A percentile compares a stretch with the other conserved stretches of the same genome.
phyloP scores from a whole-genome alignment of 2,113 vertebrate genomes.

The Miniopterus natalensis region DNA sequence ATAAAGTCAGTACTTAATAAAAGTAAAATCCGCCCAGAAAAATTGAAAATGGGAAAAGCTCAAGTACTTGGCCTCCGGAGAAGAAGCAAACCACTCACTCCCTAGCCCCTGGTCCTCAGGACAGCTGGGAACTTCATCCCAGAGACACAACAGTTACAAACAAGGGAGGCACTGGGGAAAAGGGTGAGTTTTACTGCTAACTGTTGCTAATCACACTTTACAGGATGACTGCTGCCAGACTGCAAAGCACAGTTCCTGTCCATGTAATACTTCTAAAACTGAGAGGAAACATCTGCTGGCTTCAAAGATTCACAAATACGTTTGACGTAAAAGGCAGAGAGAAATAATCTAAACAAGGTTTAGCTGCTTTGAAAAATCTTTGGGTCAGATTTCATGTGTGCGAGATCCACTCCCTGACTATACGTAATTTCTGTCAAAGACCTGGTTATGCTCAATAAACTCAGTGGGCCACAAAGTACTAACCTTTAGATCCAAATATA shows the following conservation, averaged over 20 bases:
- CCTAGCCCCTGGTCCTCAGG: not conserved
- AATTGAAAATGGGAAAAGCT: not conserved
- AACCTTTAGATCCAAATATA: not conserved
- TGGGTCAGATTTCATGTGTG: not conserved
- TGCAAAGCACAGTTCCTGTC: not conserved
- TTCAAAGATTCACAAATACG: not conserved
- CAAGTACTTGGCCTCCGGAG: not conserved
- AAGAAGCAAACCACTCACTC: not conserved
- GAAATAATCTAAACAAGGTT: not conserved
- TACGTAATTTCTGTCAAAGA: not conserved
- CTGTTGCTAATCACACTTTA: not conserved
- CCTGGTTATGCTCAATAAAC: not conserved
- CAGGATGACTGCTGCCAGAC: not conserved
- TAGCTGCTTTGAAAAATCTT: not conserved
- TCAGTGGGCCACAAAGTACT: not conserved
- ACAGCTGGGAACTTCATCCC: not conserved
- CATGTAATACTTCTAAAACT: not conserved
- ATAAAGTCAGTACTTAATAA: not conserved
- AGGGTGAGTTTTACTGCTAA: not conserved
- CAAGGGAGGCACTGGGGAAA: not conserved
- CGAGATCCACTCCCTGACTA: not conserved
- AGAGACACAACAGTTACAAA: not conserved
- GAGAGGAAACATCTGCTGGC: not conserved
- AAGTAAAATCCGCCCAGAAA: not conserved
- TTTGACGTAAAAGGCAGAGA: constrained; percentile 1